Base-by-base conservation (phyloP, 92 coral and sea anemone genomes). In the Epizoanthus rinbou region DNA sequence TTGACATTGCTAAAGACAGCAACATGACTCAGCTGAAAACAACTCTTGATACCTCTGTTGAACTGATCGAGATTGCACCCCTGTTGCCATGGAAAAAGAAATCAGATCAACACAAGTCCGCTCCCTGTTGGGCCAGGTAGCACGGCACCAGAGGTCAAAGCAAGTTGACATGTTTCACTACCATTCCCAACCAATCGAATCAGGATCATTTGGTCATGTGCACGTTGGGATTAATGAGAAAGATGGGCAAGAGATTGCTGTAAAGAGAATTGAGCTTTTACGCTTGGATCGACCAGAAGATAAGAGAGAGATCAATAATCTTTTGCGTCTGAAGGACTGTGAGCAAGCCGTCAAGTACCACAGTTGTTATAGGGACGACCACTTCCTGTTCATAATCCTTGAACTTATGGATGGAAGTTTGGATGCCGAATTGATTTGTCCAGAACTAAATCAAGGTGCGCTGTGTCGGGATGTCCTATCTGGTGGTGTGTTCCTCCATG, bases 321-420 rank as follows among this genome's bases (percentile, higher is more conserved):
- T 85, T 11, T 37, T 37, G 6, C 43, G 19, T 41, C 54, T 43
- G 13, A 59, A 10, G 88, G 43, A 37, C 5, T 37, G 43, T 37
- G 6, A 37, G 6, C 43, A 37, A 6, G 6, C 3, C 6, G 6
- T 85, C 45, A 59, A 31, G 2, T 76, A 75, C 22, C 11, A 75
- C 31, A 28, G 31, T 28, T 28, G 31, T 2, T 28, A 28, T 58
- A 45, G 62, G 1, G 75, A 84, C 0, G 22, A 14, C 0, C 8
- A 75, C 63, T 75, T 84, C 60, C 31, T 9, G 7, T 84, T 24
- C 64, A n/a, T 84, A 8, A 63, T 74, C 19, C 62, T 75, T 33
- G 87, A 84, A 18, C 22, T 74, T 33, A 84, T 84, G 87, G 87
- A 84, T 22, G 87, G 87, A 39, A 59, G 17, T 28, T 28, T 28